Evolutionary conservation across 2,113 vertebrate species (phyloP).

Genomic region (Triplophysa siluroides): DNA sequence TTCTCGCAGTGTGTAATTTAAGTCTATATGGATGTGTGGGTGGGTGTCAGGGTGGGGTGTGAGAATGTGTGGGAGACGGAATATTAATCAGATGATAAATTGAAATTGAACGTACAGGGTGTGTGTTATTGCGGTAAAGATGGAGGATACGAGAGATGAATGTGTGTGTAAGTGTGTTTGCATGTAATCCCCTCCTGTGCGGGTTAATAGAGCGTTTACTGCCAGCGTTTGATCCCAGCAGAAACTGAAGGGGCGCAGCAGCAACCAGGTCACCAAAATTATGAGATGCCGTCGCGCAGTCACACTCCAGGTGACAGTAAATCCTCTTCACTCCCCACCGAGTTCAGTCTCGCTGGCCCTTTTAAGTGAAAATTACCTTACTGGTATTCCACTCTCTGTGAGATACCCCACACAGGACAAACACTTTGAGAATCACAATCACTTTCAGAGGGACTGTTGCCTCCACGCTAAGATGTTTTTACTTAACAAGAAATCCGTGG

Average conservation of each 20-base stretch:
- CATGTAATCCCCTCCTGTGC: constrained; percentile 15
- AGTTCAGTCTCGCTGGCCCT: constrained; percentile 9
- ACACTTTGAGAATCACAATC: constrained; percentile 16
- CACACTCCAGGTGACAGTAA: constrained; percentile 27
- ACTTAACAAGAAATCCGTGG: not conserved
- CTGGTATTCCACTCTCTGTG: constrained; percentile 12
- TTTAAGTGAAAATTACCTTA: constrained; percentile 26
- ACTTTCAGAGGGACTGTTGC: not conserved
- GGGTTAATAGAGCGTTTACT: constrained; percentile 30
- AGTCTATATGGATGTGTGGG: constrained; percentile 23
- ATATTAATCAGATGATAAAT: constrained; percentile 40
- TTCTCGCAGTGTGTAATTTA: constrained; percentile 45
- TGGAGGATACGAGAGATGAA: constrained; percentile 13
- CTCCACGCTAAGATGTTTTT: no score
- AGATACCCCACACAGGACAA: constrained; percentile 23
- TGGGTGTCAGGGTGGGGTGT: not conserved
- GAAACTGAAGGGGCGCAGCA: constrained; percentile 30
- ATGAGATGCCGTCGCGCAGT: constrained; percentile 5
- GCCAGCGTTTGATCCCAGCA: constrained; percentile 8
- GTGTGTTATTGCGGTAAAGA: constrained; percentile 16
- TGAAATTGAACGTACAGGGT: constrained; percentile 6
- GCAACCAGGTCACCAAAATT: constrained; percentile 25
- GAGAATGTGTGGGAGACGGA: not conserved
- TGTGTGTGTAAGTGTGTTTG: not conserved
- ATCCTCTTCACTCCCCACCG: constrained; percentile 22